A percentile compares a stretch with the other conserved stretches of the same genome.
phyloP scores from a whole-genome alignment of 2,797 vertebrate genomes.

The Pipistrellus pygmaeus region DNA sequence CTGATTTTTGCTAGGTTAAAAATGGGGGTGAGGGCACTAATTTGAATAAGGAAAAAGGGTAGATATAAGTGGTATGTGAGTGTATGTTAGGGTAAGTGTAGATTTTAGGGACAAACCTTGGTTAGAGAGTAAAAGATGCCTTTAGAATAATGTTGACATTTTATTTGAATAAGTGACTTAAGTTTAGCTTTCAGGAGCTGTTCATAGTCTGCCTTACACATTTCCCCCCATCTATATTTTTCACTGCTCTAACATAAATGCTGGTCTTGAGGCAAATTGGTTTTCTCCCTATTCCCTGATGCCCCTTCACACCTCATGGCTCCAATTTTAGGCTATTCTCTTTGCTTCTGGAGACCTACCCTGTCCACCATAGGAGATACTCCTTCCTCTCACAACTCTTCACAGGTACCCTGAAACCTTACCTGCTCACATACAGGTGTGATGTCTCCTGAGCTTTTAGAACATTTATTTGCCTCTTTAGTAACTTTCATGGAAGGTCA shows the following conservation, averaged over 20 bases:
- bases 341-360: neutral
- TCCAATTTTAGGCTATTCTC: neutral
- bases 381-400: neutral
- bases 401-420: neutral
- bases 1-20: slow-evolving; percentile 14
- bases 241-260: neutral
- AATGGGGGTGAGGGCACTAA: neutral
- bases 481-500: neutral
- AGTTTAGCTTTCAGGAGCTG: neutral
- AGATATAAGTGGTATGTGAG: neutral
- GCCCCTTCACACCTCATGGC: neutral
- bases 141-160: slow-evolving; percentile 6
- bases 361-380: neutral
- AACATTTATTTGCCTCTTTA: neutral
- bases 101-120: neutral
- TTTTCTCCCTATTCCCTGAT: neutral
- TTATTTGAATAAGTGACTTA: slow-evolving; percentile 11
- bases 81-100: neutral
- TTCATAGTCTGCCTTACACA: neutral
- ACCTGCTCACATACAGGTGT: neutral
- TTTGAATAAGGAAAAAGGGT: slow-evolving; percentile 44
- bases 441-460: neutral
- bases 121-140: slow-evolving; percentile 1
- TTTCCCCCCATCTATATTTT: neutral
- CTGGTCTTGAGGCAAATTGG: neutral